Percentiles rank a stretch among this genome's conserved stretches.
phyloP scores from a whole-genome alignment of 2,113 vertebrate species.

The Melanotaenia duboulayi region DNA sequence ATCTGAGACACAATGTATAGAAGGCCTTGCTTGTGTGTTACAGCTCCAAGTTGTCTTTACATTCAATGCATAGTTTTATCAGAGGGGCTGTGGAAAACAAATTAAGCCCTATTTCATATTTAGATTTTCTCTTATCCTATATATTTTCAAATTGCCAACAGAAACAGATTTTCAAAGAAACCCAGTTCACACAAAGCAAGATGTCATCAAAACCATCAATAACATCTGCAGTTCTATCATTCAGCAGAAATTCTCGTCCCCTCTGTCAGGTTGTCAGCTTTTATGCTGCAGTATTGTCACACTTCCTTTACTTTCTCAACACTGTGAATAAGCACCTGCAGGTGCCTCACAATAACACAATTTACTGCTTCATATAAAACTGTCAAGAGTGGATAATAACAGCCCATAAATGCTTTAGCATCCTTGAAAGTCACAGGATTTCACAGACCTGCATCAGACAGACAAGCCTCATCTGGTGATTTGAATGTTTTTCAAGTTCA shows the following conservation, averaged over 20 bases:
- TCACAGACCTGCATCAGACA: not conserved
- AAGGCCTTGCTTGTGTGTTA: slow-evolving; percentile 25
- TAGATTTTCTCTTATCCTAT: not conserved
- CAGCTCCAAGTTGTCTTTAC: not conserved
- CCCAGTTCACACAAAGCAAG: not conserved
- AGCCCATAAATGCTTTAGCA: slow-evolving; percentile 3
- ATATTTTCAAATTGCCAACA: not conserved
- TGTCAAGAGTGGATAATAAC: slow-evolving; percentile 50
- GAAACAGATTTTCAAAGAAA: not conserved
- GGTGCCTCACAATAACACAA: slow-evolving; percentile 55
- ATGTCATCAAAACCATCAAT: slow-evolving; percentile 10
- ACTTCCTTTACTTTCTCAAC: slow-evolving; percentile 31
- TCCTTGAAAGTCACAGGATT: slow-evolving; percentile 14
- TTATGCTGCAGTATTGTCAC: slow-evolving; percentile 23
- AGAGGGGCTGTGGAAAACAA: not conserved
- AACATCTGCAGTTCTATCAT: slow-evolving; percentile 33
- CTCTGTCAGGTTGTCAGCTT: slow-evolving; percentile 46
- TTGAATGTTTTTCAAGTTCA: not conserved
- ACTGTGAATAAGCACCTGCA: slow-evolving; percentile 44
- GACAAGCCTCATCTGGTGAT: no score
- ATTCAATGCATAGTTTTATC: not conserved
- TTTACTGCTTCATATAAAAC: slow-evolving; percentile 60
- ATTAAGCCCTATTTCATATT: not conserved
- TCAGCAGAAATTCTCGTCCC: slow-evolving; percentile 28
- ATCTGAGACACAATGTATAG: slow-evolving; percentile 29